Evolutionary conservation across 1,140 invertebrate species (phyloP).

Genomic region (Mya arenaria): DNA sequence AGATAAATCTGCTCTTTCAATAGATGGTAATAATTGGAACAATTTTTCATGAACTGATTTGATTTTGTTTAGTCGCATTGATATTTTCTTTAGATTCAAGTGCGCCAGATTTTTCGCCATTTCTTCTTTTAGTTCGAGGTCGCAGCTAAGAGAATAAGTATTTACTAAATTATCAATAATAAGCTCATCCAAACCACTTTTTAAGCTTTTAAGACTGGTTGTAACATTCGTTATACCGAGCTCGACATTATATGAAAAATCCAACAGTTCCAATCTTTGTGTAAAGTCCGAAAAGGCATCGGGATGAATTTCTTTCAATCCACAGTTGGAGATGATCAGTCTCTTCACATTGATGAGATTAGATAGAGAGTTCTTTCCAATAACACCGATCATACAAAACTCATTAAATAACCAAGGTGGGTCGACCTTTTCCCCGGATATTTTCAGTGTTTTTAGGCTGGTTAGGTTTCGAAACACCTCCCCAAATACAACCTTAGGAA

Average conservation of each 20-base stretch:
- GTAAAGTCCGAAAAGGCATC: background rate
- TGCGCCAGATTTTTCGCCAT: background rate
- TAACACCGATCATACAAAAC: constrained; percentile 2
- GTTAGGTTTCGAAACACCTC: constrained; percentile 16
- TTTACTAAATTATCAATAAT: background rate
- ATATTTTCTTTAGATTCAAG: constrained; percentile 1
- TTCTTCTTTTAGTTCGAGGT: background rate
- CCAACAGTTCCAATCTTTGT: constrained; percentile 8
- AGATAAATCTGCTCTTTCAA: background rate
- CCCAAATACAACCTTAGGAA: background rate
- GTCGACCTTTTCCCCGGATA: constrained; percentile 7
- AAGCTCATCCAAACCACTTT: background rate
- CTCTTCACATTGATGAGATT: constrained; percentile 2
- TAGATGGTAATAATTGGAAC: constrained; percentile 1
- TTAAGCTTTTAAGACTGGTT: background rate
- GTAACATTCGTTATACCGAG: background rate
- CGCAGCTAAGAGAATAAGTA: background rate
- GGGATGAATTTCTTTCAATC: background rate
- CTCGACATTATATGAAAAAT: constrained; percentile 9
- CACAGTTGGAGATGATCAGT: constrained; percentile 22
- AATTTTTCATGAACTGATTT: background rate
- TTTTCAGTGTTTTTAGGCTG: background rate
- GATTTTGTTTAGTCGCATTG: constrained; percentile 11
- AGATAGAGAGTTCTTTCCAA: background rate
- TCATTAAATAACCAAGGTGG: background rate